These are phyloP conservation scores for Phycodurus eques DNA, from an alignment of 2,113 vertebrate species.

Conservation along the genomic window DNA sequence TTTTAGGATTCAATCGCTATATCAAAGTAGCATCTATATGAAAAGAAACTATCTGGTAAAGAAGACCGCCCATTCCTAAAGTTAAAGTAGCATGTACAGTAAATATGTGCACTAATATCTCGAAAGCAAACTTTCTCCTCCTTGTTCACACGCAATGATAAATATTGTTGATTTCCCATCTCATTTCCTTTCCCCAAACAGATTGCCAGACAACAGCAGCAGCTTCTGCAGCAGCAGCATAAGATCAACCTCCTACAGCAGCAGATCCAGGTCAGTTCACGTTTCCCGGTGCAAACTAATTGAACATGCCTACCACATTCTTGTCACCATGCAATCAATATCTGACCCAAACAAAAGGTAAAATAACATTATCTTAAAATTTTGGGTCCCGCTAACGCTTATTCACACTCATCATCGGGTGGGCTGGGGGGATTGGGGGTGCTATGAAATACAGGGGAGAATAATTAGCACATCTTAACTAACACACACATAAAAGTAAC, in stretches of 20 bases:
- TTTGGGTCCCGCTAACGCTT: slow-evolving; percentile 53
- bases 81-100: neutral
- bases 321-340: slow-evolving; percentile 8
- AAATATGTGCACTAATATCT: neutral
- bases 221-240: slow-evolving; percentile 99
- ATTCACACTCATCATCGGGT: slow-evolving; percentile 66
- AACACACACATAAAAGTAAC: slow-evolving; percentile 65
- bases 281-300: slow-evolving; percentile 42
- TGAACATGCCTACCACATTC: slow-evolving; percentile 19
- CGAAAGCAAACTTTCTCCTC: neutral
- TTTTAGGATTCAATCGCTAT: neutral
- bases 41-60: neutral
- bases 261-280: slow-evolving; percentile 97
- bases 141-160: neutral
- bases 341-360: neutral
- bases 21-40: neutral
- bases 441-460: slow-evolving; percentile 68
- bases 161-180: neutral
- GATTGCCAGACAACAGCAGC: slow-evolving; percentile 99
- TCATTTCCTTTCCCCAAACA: slow-evolving; percentile 61
- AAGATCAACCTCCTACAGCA: slow-evolving; percentile 99
- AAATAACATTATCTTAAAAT: slow-evolving; percentile 37
- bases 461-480: slow-evolving; percentile 79
- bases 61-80: neutral
- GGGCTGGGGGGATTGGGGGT: slow-evolving; percentile 52